These are phyloP conservation scores for Chiroxiphia lanceolata DNA, from an alignment of 2,797 vertebrate genomes.

Conservation along the genomic window DNA sequence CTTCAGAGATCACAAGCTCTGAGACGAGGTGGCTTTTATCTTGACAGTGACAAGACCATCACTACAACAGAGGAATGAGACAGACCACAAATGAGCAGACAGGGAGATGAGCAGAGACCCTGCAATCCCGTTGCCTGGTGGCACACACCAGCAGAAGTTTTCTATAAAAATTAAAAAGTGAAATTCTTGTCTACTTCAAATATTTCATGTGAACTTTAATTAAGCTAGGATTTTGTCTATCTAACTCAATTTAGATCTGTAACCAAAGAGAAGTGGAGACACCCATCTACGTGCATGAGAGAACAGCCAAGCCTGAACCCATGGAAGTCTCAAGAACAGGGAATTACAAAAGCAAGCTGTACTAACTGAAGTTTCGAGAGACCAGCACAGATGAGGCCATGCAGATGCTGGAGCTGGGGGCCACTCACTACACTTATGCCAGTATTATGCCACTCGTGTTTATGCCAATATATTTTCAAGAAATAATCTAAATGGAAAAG, in stretches of 20 bases:
- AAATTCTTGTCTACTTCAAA: neutral
- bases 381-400: neutral
- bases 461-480: neutral
- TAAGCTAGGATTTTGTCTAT: neutral
- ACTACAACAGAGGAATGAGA: neutral
- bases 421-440: neutral
- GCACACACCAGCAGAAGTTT: neutral
- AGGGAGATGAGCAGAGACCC: neutral
- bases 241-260: neutral
- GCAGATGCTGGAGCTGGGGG: neutral
- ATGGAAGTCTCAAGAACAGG: neutral
- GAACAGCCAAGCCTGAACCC: neutral
- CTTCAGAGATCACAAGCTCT: neutral
- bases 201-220: neutral
- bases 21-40: neutral
- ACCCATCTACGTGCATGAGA: neutral
- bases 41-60: neutral
- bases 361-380: neutral
- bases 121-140: neutral
- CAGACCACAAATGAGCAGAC: neutral
- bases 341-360: neutral
- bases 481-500: neutral
- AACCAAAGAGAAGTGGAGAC: neutral
- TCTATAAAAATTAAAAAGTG: neutral
- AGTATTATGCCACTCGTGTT: neutral